Evolutionary conservation across 30 jellyfish, hydroid and myxozoan species (phyloP).

Genomic region (Catostylus mosaicus): DNA sequence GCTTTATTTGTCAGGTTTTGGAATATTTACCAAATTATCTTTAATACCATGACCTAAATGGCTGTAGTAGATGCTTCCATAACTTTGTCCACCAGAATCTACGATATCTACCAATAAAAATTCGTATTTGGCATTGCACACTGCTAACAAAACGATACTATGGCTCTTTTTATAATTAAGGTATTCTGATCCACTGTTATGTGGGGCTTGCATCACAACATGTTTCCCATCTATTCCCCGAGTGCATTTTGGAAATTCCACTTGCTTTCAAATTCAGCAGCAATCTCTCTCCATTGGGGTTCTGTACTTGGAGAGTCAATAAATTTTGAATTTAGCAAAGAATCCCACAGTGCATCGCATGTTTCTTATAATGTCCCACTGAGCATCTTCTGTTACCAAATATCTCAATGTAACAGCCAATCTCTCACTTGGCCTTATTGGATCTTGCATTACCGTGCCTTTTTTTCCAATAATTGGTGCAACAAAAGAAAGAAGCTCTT

Average conservation of each 20-base stretch:
- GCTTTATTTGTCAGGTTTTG: conserved; percentile 37
- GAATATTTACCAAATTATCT: conserved; percentile 22
- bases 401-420: conserved; percentile 2
- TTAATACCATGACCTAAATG: conserved; percentile 62
- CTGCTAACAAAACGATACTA: conserved; percentile 47
- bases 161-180: conserved; percentile 50
- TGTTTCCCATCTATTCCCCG: conserved; percentile 67
- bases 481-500: neutral
- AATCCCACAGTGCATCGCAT: neutral
- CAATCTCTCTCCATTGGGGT: conserved; percentile 29
- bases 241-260: conserved; percentile 57
- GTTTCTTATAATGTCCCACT: conserved; percentile 12
- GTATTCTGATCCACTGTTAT: conserved; percentile 37
- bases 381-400: conserved; percentile 19
- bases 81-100: conserved; percentile 64
- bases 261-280: conserved; percentile 22
- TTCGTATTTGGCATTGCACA: conserved; percentile 41
- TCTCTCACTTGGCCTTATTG: conserved; percentile 13
- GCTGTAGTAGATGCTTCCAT: conserved; percentile 60
- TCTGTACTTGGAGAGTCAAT: conserved; percentile 20
- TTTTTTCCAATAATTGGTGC: neutral
- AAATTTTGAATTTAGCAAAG: neutral
- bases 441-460: conserved; percentile 1
- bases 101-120: conserved; percentile 43
- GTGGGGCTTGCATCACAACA: conserved; percentile 60